Conservation (phyloP, 2,113 vertebrate genomes). For the Pipra filicauda region DNA sequence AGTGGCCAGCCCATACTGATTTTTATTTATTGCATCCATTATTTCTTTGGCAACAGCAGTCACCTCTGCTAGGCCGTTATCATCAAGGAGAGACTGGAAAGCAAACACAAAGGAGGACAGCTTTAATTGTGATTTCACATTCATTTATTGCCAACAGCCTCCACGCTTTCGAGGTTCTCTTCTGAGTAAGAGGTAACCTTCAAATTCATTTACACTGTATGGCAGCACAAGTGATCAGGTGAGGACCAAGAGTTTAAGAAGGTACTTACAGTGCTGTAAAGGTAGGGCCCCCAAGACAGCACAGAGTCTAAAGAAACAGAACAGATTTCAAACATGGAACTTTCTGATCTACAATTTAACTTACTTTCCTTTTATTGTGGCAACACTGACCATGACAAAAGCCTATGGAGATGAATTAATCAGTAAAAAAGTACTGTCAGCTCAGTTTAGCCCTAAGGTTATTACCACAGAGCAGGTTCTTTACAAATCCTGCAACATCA, state of each 20-base stretch:
- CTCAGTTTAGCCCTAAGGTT: background rate
- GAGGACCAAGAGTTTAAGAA: background rate
- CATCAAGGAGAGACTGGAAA: slow-evolving; percentile 91
- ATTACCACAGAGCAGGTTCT: background rate
- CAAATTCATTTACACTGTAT: background rate
- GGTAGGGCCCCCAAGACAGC: slow-evolving; percentile 93
- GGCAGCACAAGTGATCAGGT: background rate
- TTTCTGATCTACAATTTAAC: background rate
- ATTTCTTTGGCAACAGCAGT: slow-evolving; percentile 79
- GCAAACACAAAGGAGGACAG: background rate
- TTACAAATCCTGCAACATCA: background rate
- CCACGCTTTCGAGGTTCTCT: background rate
- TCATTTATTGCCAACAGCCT: background rate
- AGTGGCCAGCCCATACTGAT: slow-evolving; percentile 81
- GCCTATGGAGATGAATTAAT: background rate
- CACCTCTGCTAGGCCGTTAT: slow-evolving; percentile 85
- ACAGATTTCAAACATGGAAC: background rate
- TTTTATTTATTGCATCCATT: slow-evolving; percentile 78
- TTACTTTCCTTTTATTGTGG: background rate
- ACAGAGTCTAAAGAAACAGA: slow-evolving; percentile 85
- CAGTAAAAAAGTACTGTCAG: background rate
- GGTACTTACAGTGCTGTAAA: slow-evolving; percentile 91
- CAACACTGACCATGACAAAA: background rate
- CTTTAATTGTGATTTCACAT: background rate
- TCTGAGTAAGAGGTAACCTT: background rate